phyloP scores from a whole-genome alignment of 2,797 vertebrate species.

The Orestias chungarensis region DNA sequence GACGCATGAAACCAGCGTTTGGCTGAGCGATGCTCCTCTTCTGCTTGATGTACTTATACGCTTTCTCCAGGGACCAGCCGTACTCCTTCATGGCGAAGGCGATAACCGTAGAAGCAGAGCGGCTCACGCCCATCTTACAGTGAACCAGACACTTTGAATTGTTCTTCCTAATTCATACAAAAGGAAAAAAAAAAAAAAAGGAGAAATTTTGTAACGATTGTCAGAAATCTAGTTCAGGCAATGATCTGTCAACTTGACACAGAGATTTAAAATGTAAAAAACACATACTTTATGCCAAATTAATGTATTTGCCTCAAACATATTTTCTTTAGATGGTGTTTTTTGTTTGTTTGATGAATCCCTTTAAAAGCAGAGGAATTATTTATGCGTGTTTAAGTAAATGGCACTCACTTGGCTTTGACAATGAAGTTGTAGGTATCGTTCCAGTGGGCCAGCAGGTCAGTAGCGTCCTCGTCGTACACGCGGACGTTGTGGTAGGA shows the following conservation, averaged over 20 bases:
- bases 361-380: not conserved
- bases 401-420: constrained; percentile 89
- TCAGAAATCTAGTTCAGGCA: not conserved
- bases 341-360: not conserved
- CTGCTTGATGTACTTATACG: constrained; percentile 92
- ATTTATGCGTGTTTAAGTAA: not conserved
- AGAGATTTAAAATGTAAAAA: not conserved
- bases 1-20: constrained; percentile 92
- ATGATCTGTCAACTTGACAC: not conserved
- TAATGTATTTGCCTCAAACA: constrained; percentile 3
- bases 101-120: constrained; percentile 95
- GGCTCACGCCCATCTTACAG: constrained; percentile 98
- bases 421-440: constrained; percentile 96
- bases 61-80: constrained; percentile 93
- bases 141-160: constrained; percentile 97
- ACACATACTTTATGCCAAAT: not conserved
- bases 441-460: constrained; percentile 96
- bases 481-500: constrained; percentile 93
- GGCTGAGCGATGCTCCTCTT: constrained; percentile 90
- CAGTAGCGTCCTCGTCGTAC: constrained; percentile 92
- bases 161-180: constrained; percentile 83
- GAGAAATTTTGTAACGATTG: not conserved
- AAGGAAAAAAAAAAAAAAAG: constrained; percentile 1
- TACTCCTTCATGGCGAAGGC: constrained; percentile 98
- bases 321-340: not conserved